Base-by-base conservation (phyloP, 2,113 vertebrate genomes). In the Petrocephalus zakoni region DNA sequence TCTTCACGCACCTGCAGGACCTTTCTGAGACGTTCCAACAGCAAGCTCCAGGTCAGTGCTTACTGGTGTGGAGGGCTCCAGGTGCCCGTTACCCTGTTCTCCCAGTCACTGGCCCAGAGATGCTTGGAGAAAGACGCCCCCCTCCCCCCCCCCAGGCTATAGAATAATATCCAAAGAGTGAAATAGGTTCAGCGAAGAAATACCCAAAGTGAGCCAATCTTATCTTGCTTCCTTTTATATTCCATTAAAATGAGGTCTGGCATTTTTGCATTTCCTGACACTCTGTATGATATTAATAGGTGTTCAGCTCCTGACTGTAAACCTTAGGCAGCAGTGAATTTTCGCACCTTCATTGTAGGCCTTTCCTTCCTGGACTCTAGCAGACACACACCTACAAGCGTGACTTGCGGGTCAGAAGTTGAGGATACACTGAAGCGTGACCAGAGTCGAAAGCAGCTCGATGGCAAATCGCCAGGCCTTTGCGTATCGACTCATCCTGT, bases 1-100 rank as follows among this genome's bases (percentile, higher is more conserved):
- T 98, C 91, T 96, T 97, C 87, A 94, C 96, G 89, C 94, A 94
- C 90, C 95, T 98, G 82, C 97, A 97, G 91, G 96, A 97, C 91
- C 95, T 96, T 90, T 95, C 92, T 2, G 95, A 97, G 90, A 92
- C 94, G 7, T 87, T 93, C 85, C 95, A 94, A 34, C 96, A 92
- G 78, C 96, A 95, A 90, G 91, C 82, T 56, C 92, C 96, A 97
- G 97, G 97, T 98, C 88, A 95, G 96, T 91, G 37, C 52, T 25
- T 56, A 22, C 11, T 11, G 15, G 6, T 25, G 5, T 87, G 25
- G 5, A 46, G 85, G 19, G 55, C 2, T n/a, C 7, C 21, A 29
- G 22, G n/a, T 55, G 49, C 49, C 22, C 3, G 29, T 11, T 37
- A 25, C 25, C 2, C 1, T 34, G 8, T 34, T 4, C 51, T 49